A percentile compares a stretch with the other conserved stretches of the same genome.
These are phyloP conservation scores for Aurelia sp. DNA, from an alignment of 30 jellyfish, hydroid and myxozoan genomes.

Conservation along the genomic window DNA sequence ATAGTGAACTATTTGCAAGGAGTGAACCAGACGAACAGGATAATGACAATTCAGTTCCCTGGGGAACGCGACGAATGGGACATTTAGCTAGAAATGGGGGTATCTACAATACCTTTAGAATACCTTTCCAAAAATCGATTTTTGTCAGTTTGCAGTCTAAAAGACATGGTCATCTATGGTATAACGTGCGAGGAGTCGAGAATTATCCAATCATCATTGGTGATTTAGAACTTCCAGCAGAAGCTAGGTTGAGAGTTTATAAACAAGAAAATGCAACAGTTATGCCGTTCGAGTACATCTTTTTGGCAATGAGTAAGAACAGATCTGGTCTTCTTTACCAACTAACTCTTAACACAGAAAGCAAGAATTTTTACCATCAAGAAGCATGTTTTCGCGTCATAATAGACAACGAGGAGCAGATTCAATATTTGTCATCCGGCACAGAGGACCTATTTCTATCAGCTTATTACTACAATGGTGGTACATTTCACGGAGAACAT, in stretches of 20 bases:
- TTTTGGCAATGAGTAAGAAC: conserved; percentile 57
- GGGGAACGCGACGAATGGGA: conserved; percentile 92
- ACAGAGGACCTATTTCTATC: conserved; percentile 89
- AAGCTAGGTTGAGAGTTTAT: conserved; percentile 56
- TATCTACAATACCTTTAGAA: conserved; percentile 69
- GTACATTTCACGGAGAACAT: conserved; percentile 82
- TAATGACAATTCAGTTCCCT: conserved; percentile 49
- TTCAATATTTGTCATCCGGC: conserved; percentile 87
- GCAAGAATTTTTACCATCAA: conserved; percentile 68
- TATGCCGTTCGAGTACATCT: conserved; percentile 60
- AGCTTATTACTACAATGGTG: conserved; percentile 80
- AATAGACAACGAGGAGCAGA: not conserved
- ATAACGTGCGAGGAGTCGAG: conserved; percentile 78
- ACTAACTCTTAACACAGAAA: conserved; percentile 66
- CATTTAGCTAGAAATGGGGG: conserved; percentile 86
- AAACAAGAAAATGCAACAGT: conserved; percentile 50
- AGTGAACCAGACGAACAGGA: conserved; percentile 28
- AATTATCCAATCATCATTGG: conserved; percentile 80
- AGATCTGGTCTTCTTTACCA: conserved; percentile 66
- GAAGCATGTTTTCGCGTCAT: conserved; percentile 79
- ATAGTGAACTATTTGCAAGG: conserved; percentile 2
- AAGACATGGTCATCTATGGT: conserved; percentile 72
- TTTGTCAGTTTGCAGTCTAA: conserved; percentile 51
- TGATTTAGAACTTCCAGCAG: conserved; percentile 75
- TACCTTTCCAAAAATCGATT: conserved; percentile 79